Evolutionary conservation across 1,140 invertebrate genomes (phyloP), one percentile per base, ranked within the genome.

Genomic region (Stegodyphus dumicola): DNA sequence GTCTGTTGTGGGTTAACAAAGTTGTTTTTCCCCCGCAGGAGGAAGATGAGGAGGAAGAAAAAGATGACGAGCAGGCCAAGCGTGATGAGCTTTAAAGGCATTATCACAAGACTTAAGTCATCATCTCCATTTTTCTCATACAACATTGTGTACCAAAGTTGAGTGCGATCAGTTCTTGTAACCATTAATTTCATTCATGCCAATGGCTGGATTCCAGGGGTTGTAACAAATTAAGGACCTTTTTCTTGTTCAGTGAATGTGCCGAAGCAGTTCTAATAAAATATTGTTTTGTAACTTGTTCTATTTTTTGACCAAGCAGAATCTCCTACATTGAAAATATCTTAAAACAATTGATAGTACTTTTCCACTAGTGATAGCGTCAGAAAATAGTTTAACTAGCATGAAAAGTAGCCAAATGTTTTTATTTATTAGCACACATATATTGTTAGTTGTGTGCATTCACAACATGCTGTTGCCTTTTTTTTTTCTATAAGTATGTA

Each of bases 161-260:
- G 18, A 78, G 65, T 64, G 75, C 60, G 64, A 69, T 81, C 79
- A 64, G 52, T 60, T 69, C 17, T 70, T 69, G 73, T 76, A 76
- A 69, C 73, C 80, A 83, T 83, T 60, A 33, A 33, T 64, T 65
- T 75, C 80, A 85, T 76, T 51, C 74, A 85, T 64, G 65, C 81
- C 81, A 85, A 85, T 77, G 81, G 81, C 81, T 85, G 81, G 74
- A 67, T 53, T 85, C 81, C 81, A 84, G 73, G 81, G 81, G 74
- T 85, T 85, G 65, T 75, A 84, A 81, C 53, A 65, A 74, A 81
- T 65, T 70, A 78, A 78, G 56, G 53, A 81, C 79, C 64, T 65
- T 71, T 33, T 67, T 48, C 69, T 11, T 33, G 53, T 69, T 49
- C 49, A 18, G 52, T 69, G 18, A 11, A 53, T 74, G 15, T 81